Conservation (phyloP, 1,140 invertebrate species). For the Cephus cinctus region DNA sequence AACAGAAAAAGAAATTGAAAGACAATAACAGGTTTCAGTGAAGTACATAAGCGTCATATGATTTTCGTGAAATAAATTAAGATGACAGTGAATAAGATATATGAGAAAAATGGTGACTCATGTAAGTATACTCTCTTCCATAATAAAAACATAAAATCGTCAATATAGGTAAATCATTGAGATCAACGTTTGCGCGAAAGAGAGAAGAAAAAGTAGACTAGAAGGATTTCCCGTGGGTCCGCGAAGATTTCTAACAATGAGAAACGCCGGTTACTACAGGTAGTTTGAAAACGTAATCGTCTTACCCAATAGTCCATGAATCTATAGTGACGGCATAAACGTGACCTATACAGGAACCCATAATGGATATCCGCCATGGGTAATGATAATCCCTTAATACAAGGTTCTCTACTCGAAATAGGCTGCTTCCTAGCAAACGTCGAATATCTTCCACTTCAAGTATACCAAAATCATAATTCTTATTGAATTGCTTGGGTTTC, state of each 20-base stretch:
- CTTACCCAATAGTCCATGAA: conserved; percentile 25
- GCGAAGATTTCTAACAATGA: conserved; percentile 16
- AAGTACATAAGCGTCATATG: too few species aligned
- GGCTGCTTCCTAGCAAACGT: conserved; percentile 3
- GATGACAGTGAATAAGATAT: too few species aligned
- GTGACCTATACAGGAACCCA: neutral
- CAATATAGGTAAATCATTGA: too few species aligned
- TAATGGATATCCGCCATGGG: conserved; percentile 19
- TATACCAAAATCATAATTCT: conserved; percentile 18
- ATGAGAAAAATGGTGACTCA: too few species aligned
- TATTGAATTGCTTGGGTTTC: conserved; percentile 7
- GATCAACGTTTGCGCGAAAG: too few species aligned
- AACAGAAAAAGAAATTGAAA: too few species aligned
- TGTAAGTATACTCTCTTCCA: too few species aligned
- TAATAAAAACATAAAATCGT: too few species aligned
- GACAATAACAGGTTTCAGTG: too few species aligned
- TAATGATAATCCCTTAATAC: conserved; percentile 33
- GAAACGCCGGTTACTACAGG: conserved; percentile 16
- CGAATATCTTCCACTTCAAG: conserved; percentile 20
- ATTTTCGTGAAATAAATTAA: too few species aligned
- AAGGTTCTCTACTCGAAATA: conserved; percentile 15
- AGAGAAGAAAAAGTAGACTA: too few species aligned
- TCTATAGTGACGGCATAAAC: conserved; percentile 7
- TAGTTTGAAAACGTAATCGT: conserved; percentile 23
- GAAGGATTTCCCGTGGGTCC: conserved; percentile 11